phyloP scores from a whole-genome alignment of 1,140 invertebrate species.

The Drosophila lacteicornis region DNA sequence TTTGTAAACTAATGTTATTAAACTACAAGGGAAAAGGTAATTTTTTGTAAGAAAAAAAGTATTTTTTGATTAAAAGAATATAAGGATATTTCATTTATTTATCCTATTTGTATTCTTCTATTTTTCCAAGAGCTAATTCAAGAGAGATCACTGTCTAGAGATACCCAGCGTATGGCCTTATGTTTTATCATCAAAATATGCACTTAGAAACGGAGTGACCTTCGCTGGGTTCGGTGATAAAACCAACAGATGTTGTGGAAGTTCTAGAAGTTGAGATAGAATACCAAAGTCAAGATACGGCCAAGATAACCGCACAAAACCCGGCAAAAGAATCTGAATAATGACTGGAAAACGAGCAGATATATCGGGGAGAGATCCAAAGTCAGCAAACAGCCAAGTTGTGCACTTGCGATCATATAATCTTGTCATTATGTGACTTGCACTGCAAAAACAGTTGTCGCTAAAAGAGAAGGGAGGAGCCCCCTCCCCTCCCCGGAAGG shows the following conservation, averaged over 20 bases:
- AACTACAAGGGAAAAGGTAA: no score
- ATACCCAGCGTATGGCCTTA: background rate
- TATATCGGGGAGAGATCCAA: constrained; percentile 2
- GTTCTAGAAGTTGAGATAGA: background rate
- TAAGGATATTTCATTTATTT: no score
- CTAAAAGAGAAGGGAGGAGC: background rate
- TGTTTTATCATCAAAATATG: constrained; percentile 20
- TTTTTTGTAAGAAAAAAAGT: no score
- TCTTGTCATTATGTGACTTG: constrained; percentile 53
- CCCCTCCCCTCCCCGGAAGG: background rate
- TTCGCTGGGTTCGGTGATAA: constrained; percentile 11
- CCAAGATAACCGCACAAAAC: background rate
- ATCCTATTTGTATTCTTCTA: no score
- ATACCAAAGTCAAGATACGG: background rate
- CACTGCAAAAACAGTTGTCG: constrained; percentile 32
- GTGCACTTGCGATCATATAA: constrained; percentile 46
- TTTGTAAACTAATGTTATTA: no score
- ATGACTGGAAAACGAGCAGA: constrained; percentile 3
- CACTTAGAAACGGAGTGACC: constrained; percentile 29
- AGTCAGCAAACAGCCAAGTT: constrained; percentile 10
- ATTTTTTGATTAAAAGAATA: no score
- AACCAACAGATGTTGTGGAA: constrained; percentile 7
- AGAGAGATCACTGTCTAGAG: background rate
- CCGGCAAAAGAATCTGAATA: background rate
- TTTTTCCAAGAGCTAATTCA: background rate